These are phyloP conservation scores for Pseudomyrmex dendroicus DNA, from an alignment of 1,140 invertebrate genomes.

Conservation along the genomic window DNA sequence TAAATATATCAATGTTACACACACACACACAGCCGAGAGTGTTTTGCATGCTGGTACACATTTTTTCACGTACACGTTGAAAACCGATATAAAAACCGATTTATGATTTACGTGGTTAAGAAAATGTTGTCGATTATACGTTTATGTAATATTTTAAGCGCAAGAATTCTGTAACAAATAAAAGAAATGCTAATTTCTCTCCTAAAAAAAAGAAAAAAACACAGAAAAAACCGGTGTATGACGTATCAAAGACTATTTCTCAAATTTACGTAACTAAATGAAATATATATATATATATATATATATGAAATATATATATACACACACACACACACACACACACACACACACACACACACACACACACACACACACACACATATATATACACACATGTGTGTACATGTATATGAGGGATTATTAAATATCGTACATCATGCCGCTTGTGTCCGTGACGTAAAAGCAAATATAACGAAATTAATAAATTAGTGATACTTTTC, in stretches of 20 bases:
- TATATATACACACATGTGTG: too few species aligned
- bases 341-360: too few species aligned
- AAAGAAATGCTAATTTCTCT: slow-evolving; percentile 30
- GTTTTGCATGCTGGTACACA: background rate
- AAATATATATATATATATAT: too few species aligned
- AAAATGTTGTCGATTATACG: background rate
- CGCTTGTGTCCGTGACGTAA: background rate
- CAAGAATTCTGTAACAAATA: slow-evolving; percentile 8
- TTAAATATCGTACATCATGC: slow-evolving; percentile 23
- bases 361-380: too few species aligned
- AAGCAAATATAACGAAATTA: slow-evolving; percentile 17
- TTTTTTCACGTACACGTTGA: slow-evolving; percentile 3
- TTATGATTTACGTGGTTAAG: background rate
- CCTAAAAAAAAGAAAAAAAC: background rate
- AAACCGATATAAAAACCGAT: slow-evolving; percentile 28
- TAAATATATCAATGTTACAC: slow-evolving; percentile 22
- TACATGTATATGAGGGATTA: background rate
- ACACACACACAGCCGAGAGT: background rate
- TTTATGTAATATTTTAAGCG: slow-evolving; percentile 2
- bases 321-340: too few species aligned
- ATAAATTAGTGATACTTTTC: slow-evolving; percentile 18
- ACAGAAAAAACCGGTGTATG: background rate
- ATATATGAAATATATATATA: too few species aligned
- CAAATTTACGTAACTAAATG: too few species aligned
- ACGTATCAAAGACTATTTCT: background rate